Evolutionary conservation across 92 coral and sea anemone genomes (phyloP).

Genomic region (Porites lobata): DNA sequence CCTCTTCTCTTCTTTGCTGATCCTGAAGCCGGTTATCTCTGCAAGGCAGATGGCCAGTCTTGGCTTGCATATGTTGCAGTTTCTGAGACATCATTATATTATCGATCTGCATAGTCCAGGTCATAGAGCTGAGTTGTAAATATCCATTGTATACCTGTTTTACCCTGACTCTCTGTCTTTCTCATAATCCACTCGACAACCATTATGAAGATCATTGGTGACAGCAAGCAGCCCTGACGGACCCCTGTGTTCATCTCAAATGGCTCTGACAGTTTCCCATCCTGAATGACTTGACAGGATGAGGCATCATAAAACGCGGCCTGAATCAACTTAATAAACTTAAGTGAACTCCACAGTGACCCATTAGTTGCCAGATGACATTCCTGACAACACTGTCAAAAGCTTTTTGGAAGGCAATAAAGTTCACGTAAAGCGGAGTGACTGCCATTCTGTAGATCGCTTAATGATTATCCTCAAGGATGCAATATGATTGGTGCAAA

Average conservation of each 20-base stretch:
- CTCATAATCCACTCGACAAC: not conserved
- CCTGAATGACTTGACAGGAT: not conserved
- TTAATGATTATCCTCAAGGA: not conserved
- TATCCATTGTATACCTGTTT: conserved; percentile 4
- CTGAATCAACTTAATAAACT: not conserved
- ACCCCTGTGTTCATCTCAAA: not conserved
- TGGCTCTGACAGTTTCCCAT: not conserved
- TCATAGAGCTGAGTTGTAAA: conserved; percentile 8
- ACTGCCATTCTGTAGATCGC: not conserved
- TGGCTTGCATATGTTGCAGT: not conserved
- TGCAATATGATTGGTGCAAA: too few relatives aligned
- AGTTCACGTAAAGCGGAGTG: not conserved
- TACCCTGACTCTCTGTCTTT: conserved; percentile 1
- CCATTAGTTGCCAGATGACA: not conserved
- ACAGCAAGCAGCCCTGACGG: not conserved
- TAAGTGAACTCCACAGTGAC: not conserved
- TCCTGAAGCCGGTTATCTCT: not conserved
- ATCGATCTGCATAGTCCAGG: not conserved
- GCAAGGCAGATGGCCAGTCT: not conserved
- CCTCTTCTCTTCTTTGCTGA: not conserved
- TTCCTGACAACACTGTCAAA: not conserved
- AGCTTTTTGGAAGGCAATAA: not conserved
- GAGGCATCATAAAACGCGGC: not conserved
- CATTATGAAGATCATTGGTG: not conserved
- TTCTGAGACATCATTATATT: not conserved